These are phyloP conservation scores for Hydriomena furcata DNA, from an alignment of 2,888 invertebrate genomes.

Conservation along the genomic window DNA sequence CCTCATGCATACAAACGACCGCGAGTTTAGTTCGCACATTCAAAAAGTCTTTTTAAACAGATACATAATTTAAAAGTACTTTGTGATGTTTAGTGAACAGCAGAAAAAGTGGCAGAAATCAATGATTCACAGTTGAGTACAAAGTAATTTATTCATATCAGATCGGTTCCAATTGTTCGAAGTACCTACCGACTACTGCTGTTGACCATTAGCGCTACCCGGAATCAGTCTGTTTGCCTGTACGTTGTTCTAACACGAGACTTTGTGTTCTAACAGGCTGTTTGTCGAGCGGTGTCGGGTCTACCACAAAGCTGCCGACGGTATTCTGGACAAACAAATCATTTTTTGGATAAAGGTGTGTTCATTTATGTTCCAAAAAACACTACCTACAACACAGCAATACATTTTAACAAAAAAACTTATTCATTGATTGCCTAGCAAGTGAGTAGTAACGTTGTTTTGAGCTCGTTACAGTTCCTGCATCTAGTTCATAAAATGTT, in stretches of 20 bases:
- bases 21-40: background rate
- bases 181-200: background rate
- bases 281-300: conserved; percentile 39
- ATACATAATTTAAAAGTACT: too few relatives aligned
- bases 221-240: conserved; percentile 41
- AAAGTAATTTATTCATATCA: background rate
- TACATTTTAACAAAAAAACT: too few relatives aligned
- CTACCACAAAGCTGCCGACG: conserved; percentile 18
- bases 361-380: too few relatives aligned
- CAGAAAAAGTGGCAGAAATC: too few relatives aligned
- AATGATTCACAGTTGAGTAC: background rate
- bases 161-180: conserved; percentile 1
- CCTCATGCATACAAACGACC: conserved; percentile 28
- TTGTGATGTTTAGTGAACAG: too few relatives aligned
- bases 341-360: conserved; percentile 5
- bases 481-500: too few relatives aligned
- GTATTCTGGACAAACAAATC: conserved; percentile 5
- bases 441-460: too few relatives aligned
- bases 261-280: conserved; percentile 43
- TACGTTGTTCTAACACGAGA: conserved; percentile 46
- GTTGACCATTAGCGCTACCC: conserved; percentile 7
- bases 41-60: background rate
- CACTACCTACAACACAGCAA: too few relatives aligned
- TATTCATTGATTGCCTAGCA: background rate
- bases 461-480: too few relatives aligned